These are phyloP conservation scores for Melieria omissa DNA, from an alignment of 2,888 invertebrate species.

Conservation along the genomic window DNA sequence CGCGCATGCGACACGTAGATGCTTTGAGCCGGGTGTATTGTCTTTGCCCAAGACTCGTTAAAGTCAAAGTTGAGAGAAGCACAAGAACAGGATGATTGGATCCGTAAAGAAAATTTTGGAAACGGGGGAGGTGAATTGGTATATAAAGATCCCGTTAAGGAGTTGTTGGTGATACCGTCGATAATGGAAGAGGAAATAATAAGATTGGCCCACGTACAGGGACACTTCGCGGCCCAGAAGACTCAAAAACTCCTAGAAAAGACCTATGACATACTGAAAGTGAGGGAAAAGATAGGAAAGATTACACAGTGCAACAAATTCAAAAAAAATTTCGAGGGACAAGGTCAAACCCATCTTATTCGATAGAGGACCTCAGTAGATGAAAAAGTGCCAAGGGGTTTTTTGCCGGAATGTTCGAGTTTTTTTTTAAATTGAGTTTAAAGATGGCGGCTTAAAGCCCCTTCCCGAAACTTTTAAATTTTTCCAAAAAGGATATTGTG, in stretches of 20 bases:
- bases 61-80: constrained; percentile 26
- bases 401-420: no score
- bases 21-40: constrained; percentile 27
- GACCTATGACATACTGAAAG: constrained; percentile 17
- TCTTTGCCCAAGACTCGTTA: constrained; percentile 28
- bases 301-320: no score
- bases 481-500: no score
- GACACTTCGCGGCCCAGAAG: constrained; percentile 50
- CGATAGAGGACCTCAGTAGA: no score
- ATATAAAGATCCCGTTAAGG: constrained; percentile 27
- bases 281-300: constrained; percentile 4
- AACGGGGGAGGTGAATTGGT: constrained; percentile 6
- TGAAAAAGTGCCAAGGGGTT: no score
- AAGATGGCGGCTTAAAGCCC: no score
- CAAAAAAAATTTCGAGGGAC: no score
- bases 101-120: constrained; percentile 16
- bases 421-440: no score
- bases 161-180: constrained; percentile 27
- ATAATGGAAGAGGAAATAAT: constrained; percentile 19
- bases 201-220: constrained; percentile 10
- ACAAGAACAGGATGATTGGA: constrained; percentile 29
- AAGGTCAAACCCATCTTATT: no score
- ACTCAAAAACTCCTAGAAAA: constrained; percentile 45
- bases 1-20: constrained; percentile 32
- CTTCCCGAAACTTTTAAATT: no score